Evolutionary conservation across 2,888 invertebrate genomes (phyloP).

Genomic region (Hemistola chrysoprasaria): DNA sequence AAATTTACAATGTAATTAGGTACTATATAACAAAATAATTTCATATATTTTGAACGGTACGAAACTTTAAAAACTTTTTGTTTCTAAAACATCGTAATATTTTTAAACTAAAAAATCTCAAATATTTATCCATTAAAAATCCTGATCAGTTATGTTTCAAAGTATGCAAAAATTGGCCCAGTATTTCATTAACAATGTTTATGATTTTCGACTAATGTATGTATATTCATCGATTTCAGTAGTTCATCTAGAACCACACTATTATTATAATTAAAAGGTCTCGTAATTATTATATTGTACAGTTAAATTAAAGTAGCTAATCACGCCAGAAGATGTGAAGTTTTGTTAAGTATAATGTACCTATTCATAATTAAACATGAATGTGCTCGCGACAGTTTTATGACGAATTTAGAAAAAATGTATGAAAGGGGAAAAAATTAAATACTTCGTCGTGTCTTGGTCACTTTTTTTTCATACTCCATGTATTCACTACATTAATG

Average conservation of each 20-base stretch:
- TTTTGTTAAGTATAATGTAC: slow-evolving; percentile 80
- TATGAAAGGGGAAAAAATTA: slow-evolving; percentile 79
- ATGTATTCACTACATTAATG: slow-evolving; percentile 25
- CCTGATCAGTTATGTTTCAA: too few relatives aligned
- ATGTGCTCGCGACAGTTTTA: slow-evolving; percentile 81
- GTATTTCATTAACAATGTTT: too few relatives aligned
- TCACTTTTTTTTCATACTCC: slow-evolving; percentile 55
- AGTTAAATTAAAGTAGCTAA: slow-evolving; percentile 80
- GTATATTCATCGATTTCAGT: slow-evolving; percentile 60
- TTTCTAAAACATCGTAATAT: too few relatives aligned
- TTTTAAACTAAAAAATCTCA: too few relatives aligned
- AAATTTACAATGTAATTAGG: too few relatives aligned
- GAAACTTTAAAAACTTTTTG: too few relatives aligned
- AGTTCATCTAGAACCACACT: slow-evolving; percentile 66
- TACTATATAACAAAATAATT: too few relatives aligned
- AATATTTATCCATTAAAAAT: too few relatives aligned
- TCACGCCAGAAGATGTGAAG: slow-evolving; percentile 77
- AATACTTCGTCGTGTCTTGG: slow-evolving; percentile 81
- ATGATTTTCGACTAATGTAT: slow-evolving; percentile 8
- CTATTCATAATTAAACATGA: slow-evolving; percentile 69
- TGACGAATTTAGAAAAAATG: slow-evolving; percentile 82
- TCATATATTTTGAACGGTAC: too few relatives aligned
- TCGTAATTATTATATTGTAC: slow-evolving; percentile 80
- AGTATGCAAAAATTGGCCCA: too few relatives aligned
- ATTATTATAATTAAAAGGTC: slow-evolving; percentile 75